Evolutionary conservation across 1,140 invertebrate genomes (phyloP), one percentile per base, ranked within the genome.

Genomic region (Drosophila nannoptera): DNA sequence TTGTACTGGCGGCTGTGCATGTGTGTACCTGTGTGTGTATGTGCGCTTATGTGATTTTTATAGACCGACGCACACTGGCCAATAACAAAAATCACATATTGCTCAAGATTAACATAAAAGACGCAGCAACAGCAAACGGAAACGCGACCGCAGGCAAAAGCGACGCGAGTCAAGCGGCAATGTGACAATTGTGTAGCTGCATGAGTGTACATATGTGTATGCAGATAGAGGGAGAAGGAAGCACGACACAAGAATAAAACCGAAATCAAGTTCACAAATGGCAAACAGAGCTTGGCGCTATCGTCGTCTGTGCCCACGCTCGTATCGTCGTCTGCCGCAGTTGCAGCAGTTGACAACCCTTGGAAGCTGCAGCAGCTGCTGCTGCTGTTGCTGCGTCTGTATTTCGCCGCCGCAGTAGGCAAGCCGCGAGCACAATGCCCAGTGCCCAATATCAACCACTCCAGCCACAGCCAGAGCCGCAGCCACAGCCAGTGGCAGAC

Each of bases 401-500:
- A n/a, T n/a, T n/a, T 22, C 22, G 22, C 22, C 49, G 32, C 12
- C 49, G 32, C 12, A 16, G 4, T 52, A 52, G 35, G 14, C 52
- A 48, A 45, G 42, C 42, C 35, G 46, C 22, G 22, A 22, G 3
- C 46, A 78, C 50, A 68, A 87, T 87, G 83, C 75, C 83, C 50
- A 87, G 78, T 69, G 83, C 83, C 59, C 77, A 83, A 29, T 87
- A 87, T 32, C 73, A 76, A 64, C 68, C 83, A 65, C 78, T 82
- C 40, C 54, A 52, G 46, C 45, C 46, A 33, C 81, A 58, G 31
- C 49, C 69, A 43, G 55, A 83, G 22, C 65, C 69, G 82, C 46
- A 66, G 76, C 48, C 55, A 66, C 50, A 66, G 63, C 45, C 54
- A 69, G 65, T 67, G 32, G 65, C 66, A 7, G n/a, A 67, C 22